Evolutionary conservation across 2,888 invertebrate species (phyloP), one percentile per base, ranked within the genome.

Genomic region (Leptarthrus brevirostris): DNA sequence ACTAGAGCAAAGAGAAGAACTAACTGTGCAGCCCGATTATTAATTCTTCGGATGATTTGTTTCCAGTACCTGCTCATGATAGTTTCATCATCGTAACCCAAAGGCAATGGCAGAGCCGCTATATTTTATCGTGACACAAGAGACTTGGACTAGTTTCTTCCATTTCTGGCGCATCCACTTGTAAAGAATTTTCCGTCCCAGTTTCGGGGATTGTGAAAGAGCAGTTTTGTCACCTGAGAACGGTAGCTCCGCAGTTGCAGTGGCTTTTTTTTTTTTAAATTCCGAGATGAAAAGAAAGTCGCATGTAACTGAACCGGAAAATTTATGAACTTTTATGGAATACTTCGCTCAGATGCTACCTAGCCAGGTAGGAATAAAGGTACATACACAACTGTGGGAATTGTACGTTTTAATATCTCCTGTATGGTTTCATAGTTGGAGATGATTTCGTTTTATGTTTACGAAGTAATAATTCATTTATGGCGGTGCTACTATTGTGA

Each of bases 71-170:
- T 64, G 64, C 24, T 14, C 24, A 14, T 64, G 64, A 47, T 47
- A 20, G 26, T 64, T 64, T 64, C 64, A 64, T 24, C 64, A 64
- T 20, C 40, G 12, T 18, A 6, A 40, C n/a, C 40, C 12, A 30
- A 30, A 30, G 8, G 49, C 56, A 22, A 12, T 0, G 54, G 4
- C 16, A 4, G 34, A 44, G 47, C 44, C 14, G 24, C 44, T 44
- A 40, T 64, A 22, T 44, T 64, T 36, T 36, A 34, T 36, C 34
- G 16, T 14, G 24, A 10, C 64, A n/a, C 64, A 14, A 64, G 64
- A 64, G 64, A 64, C 64, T 14, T 64, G 64, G 24, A 64, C 64
- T 64, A 64, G 64, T 47, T 64, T 64, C 24, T n/a, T 64, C 22
- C 24, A 36, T 47, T 64, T 64, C 64, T 64, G 64, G 64, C 14